phyloP scores from a whole-genome alignment of 2,797 vertebrate species.

The Neoniphon sammara region DNA sequence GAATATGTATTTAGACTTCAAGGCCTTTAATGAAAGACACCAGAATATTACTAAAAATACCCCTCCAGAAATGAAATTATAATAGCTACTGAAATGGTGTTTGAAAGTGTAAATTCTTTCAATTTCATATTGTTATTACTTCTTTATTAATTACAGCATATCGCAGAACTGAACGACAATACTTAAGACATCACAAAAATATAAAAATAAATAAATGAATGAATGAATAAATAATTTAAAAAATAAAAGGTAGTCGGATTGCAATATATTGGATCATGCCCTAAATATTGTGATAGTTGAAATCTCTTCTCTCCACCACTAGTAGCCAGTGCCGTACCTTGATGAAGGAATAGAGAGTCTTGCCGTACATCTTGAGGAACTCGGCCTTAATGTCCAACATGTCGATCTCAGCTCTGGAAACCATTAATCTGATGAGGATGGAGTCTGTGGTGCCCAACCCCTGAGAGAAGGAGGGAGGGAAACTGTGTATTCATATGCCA shows the following conservation, averaged over 20 bases:
- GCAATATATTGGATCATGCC: no score
- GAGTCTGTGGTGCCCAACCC: constrained; percentile 94
- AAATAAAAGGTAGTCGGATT: no score
- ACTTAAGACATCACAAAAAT: no score
- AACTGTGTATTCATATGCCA: background rate
- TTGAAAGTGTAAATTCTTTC: background rate
- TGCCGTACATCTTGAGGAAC: constrained; percentile 92
- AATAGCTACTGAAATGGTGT: background rate
- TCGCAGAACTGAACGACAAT: constrained; percentile 26
- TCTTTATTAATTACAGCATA: constrained; percentile 3
- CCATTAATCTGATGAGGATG: constrained; percentile 94
- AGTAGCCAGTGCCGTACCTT: constrained; percentile 84
- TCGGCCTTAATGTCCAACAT: constrained; percentile 93
- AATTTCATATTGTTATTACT: background rate
- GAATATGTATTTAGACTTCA: background rate
- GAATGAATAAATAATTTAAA: no score
- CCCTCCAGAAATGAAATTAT: no score
- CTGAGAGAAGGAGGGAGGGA: constrained; percentile 69
- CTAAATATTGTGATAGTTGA: background rate
- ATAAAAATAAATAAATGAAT: no score
- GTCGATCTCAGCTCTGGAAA: constrained; percentile 92
- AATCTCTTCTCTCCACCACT: background rate
- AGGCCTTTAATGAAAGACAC: background rate
- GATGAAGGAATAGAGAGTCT: constrained; percentile 96
- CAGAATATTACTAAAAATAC: background rate